A percentile compares a stretch with the other conserved stretches of the same genome.
Evolutionary conservation across 2,888 invertebrate species (phyloP).

Genomic region (Drosophila robusta): DNA sequence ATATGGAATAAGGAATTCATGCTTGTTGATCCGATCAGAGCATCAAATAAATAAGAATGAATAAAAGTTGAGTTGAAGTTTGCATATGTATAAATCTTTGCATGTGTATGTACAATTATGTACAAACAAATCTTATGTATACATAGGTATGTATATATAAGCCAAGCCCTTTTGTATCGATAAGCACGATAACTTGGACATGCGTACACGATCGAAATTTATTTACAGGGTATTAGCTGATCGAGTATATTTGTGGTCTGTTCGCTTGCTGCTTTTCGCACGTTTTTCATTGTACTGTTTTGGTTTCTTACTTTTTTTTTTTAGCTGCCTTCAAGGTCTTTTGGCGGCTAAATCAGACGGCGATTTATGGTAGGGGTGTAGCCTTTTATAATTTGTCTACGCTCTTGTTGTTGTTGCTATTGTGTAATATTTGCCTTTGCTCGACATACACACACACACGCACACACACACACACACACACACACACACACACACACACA

Average conservation of each 20-base stretch:
- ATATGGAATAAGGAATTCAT: no score
- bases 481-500: conserved; percentile 17
- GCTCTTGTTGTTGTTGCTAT: conserved; percentile 28
- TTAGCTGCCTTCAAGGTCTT: conserved; percentile 46
- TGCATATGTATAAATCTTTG: no score
- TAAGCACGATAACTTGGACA: no score
- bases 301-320: background rate
- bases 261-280: no score
- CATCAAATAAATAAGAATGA: no score
- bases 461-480: conserved; percentile 4
- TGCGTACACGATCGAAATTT: background rate
- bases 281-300: no score
- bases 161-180: no score
- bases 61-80: no score
- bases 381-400: conserved; percentile 45
- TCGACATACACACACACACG: background rate
- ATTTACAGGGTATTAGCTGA: conserved; percentile 2
- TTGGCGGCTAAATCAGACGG: conserved; percentile 27
- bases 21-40: no score
- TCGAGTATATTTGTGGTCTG: background rate
- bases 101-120: no score
- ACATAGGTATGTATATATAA: no score
- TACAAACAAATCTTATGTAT: no score
- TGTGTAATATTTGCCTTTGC: conserved; percentile 44
- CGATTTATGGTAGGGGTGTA: conserved; percentile 46